Percentiles rank a stretch among this genome's conserved stretches.
Evolutionary conservation across 2,888 invertebrate species (phyloP).

Genomic region (Acleris laterana): DNA sequence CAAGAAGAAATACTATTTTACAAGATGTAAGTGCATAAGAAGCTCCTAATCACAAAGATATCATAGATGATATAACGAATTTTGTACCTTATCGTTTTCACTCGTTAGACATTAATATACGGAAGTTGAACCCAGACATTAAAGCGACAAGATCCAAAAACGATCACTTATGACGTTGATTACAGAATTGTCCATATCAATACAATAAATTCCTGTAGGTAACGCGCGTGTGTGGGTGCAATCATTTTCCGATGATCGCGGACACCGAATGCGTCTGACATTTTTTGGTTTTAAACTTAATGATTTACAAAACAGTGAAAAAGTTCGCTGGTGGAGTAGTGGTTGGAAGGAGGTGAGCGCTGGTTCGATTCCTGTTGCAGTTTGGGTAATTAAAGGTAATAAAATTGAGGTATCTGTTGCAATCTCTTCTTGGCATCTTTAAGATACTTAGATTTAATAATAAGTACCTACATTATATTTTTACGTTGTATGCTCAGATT

Average conservation of each 20-base stretch:
- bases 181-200: background rate
- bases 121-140: no score
- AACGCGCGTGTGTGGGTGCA: conserved; percentile 43
- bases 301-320: conserved; percentile 77
- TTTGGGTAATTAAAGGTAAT: background rate
- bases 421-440: background rate
- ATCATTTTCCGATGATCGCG: conserved; percentile 52
- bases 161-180: no score
- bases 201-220: background rate
- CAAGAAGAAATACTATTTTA: no score
- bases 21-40: no score
- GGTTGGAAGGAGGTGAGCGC: conserved; percentile 37
- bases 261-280: conserved; percentile 71
- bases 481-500: no score
- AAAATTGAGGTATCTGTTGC: background rate
- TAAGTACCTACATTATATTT: no score
- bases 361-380: conserved; percentile 51
- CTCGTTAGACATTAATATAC: no score
- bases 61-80: no score
- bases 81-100: no score
- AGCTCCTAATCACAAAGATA: no score
- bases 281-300: conserved; percentile 80
- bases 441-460: no score
- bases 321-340: conserved; percentile 46
- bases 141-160: no score